These are phyloP conservation scores for Micrastur ruficollis DNA, from an alignment of 2,797 vertebrate species.

Conservation along the genomic window DNA sequence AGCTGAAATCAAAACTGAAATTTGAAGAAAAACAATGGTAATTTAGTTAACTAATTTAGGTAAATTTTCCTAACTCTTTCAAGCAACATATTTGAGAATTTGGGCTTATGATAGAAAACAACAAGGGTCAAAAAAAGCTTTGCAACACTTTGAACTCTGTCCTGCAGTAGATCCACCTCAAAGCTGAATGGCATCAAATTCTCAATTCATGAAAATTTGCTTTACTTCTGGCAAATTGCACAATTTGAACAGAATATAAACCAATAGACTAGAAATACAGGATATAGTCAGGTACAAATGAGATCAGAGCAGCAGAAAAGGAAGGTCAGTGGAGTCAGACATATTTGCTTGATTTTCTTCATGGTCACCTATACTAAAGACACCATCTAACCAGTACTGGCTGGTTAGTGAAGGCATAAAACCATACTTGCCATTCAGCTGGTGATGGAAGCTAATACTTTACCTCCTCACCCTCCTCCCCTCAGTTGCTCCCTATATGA, in stretches of 20 bases:
- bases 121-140: neutral
- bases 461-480: neutral
- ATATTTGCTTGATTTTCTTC: neutral
- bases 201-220: neutral
- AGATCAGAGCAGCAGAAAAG: neutral
- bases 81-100: neutral
- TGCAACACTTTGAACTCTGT: neutral
- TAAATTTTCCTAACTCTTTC: neutral
- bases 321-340: neutral
- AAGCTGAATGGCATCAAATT: neutral
- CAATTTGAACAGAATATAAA: neutral
- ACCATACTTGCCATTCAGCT: neutral
- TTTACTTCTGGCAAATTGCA: neutral
- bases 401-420: neutral
- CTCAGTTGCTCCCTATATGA: fast-evolving
- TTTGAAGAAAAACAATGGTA: neutral
- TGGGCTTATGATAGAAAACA: neutral
- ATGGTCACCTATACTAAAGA: neutral
- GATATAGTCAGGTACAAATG: neutral
- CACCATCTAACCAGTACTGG: neutral
- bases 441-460: neutral
- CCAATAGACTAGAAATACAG: neutral
- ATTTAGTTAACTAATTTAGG: neutral
- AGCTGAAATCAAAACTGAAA: neutral
- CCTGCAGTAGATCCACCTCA: neutral